phyloP scores from a whole-genome alignment of 2,113 vertebrate genomes.

The Bubo bubo region DNA sequence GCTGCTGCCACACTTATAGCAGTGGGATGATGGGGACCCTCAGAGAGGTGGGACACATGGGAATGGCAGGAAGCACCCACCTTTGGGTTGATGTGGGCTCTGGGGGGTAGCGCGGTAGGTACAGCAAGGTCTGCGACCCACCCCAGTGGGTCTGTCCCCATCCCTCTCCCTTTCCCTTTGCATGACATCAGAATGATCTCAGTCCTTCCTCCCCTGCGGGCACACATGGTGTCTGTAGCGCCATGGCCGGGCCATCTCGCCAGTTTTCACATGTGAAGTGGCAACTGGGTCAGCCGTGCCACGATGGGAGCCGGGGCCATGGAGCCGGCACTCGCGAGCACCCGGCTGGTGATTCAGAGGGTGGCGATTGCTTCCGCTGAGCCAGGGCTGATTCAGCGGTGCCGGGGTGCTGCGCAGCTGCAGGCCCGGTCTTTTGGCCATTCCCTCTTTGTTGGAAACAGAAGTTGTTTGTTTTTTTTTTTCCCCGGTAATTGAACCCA shows the following conservation, averaged over 20 bases:
- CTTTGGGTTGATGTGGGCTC: accelerated
- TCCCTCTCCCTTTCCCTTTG: not conserved
- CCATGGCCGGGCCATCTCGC: not conserved
- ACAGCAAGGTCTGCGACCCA: not conserved
- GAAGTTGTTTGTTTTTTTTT: not conserved
- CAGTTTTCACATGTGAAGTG: not conserved
- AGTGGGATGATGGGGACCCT: no score
- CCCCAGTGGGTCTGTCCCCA: not conserved
- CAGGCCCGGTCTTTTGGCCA: not conserved
- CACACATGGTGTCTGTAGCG: not conserved
- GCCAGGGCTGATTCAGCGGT: constrained; percentile 34
- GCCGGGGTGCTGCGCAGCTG: not conserved
- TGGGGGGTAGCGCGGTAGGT: not conserved
- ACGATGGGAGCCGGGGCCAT: not conserved
- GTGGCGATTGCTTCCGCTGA: not conserved
- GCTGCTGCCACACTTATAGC: accelerated
- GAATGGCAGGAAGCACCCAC: not conserved
- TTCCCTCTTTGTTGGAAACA: not conserved
- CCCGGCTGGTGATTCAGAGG: constrained; percentile 6
- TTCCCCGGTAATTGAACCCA: not conserved
- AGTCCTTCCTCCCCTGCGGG: not conserved
- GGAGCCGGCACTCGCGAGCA: not conserved
- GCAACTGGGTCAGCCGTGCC: not conserved
- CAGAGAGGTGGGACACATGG: not conserved
- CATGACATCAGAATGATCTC: not conserved